Conservation (phyloP, 2,888 invertebrate species). For the Nephrotoma appendiculata region DNA sequence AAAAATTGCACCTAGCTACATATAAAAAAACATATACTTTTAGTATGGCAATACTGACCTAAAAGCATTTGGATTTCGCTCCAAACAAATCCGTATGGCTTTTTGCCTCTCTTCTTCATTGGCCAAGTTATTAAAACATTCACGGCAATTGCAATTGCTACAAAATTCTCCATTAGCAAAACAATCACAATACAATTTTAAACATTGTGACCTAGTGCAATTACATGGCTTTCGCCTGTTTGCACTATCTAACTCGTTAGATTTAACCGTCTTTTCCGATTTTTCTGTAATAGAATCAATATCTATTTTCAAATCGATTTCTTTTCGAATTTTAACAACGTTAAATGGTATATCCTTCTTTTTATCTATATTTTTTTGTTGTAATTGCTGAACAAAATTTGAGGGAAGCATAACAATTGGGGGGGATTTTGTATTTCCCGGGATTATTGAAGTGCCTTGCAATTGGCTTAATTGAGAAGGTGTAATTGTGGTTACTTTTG, state of each 20-base stretch:
- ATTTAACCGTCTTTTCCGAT: neutral
- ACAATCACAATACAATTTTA: conserved; percentile 98
- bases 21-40: neutral
- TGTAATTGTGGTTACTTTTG: conserved; percentile 19
- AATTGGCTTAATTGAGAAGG: conserved; percentile 31
- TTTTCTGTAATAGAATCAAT: neutral
- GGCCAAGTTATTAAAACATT: conserved; percentile 91
- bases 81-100: conserved; percentile 88
- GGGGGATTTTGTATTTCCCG: conserved; percentile 22
- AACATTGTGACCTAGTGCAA: conserved; percentile 96
- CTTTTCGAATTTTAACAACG: neutral
- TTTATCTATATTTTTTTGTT: conserved; percentile 15
- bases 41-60: conserved; percentile 31
- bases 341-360: neutral
- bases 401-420: conserved; percentile 44
- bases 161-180: conserved; percentile 99
- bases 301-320: neutral
- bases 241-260: neutral
- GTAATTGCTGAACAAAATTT: conserved; percentile 36
- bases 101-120: conserved; percentile 89
- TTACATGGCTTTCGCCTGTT: conserved; percentile 86
- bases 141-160: conserved; percentile 92
- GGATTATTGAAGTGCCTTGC: conserved; percentile 19
- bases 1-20: neutral
- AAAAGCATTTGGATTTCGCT: conserved; percentile 95